Conservation (phyloP, 2,888 invertebrate species). For the Hymenopus coronatus region DNA sequence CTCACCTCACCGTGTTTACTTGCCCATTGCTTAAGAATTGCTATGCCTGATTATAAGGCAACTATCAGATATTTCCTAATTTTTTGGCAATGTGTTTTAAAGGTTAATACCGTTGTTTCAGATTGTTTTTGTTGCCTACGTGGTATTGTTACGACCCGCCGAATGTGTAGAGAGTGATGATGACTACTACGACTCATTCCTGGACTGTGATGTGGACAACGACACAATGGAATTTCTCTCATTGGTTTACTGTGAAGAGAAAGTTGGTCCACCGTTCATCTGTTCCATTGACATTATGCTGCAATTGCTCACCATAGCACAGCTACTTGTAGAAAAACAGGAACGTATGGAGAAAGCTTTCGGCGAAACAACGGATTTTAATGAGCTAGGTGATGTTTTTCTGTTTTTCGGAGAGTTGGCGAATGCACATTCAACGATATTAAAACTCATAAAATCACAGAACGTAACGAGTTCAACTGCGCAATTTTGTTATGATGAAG, state of each 20-base stretch:
- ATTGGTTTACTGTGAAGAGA: neutral
- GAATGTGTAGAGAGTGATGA: neutral
- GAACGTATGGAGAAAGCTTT: neutral
- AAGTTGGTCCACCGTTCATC: neutral
- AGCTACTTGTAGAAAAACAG: neutral
- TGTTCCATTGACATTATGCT: neutral
- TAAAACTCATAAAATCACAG: neutral
- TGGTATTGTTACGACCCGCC: neutral
- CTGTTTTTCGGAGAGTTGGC: neutral
- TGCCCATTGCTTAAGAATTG: too few species aligned
- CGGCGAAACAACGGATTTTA: neutral
- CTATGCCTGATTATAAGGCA: too few species aligned
- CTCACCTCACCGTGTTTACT: too few species aligned
- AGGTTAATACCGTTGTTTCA: neutral
- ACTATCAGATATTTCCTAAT: too few species aligned
- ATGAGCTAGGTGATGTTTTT: neutral
- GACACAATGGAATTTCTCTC: neutral
- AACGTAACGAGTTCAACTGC: neutral
- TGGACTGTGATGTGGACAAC: neutral
- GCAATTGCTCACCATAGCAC: neutral
- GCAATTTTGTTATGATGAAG: neutral
- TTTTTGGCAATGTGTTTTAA: too few species aligned
- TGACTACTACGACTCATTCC: neutral
- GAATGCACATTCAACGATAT: neutral
- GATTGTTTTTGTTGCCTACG: neutral